Base-by-base conservation (phyloP, 2,797 vertebrate genomes). In the Lagodon rhomboides region DNA sequence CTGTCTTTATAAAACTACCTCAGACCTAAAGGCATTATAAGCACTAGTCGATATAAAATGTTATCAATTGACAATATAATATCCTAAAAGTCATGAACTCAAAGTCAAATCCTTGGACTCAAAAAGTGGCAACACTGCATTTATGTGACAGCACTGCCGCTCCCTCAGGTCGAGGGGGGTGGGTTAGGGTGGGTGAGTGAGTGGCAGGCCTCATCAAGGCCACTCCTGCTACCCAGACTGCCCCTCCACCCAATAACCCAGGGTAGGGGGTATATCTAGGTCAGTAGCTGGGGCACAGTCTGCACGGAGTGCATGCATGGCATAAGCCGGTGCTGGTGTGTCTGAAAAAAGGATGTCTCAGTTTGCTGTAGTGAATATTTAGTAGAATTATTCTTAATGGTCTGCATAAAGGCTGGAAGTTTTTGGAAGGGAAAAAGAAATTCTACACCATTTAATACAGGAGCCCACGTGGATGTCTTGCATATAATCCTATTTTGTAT, bases 271-370 rank as follows among this genome's bases (percentile, higher is more conserved):
- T 59, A 18, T 81, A 94, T 91, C 34, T 93, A 89, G 93, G 93
- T 93, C 93, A 94, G 78, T 68, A 58, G 85, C 81, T 63, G 87
- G 87, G 88, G 63, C 76, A 75, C 58, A 81, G 79, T 81, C 85
- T 89, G 82, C 72, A 71, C 51, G 30, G n/a, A 43, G 51, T 55
- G 78, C 10, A 23, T 71, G 69, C n/a, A 55, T 47, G 46, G 53
- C 55, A 65, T 78, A 71, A 67, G 67, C 30, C 44, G 44, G 49
- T 53, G 23, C 46, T 64, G 22, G 38, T 18, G 59, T 67, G 62
- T 55, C 56, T 10, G 43, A 47, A 47, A 55, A 47, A 73, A 70
- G 16, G 13, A 74, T 67, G 74, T 75, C 20, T 61, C 43, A 73
- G 65, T 58, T 38, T 68, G 27, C 62, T 34, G 34, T n/a, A 9